phyloP scores from a whole-genome alignment of 2,888 invertebrate genomes.

The Malachius bipustulatus region DNA sequence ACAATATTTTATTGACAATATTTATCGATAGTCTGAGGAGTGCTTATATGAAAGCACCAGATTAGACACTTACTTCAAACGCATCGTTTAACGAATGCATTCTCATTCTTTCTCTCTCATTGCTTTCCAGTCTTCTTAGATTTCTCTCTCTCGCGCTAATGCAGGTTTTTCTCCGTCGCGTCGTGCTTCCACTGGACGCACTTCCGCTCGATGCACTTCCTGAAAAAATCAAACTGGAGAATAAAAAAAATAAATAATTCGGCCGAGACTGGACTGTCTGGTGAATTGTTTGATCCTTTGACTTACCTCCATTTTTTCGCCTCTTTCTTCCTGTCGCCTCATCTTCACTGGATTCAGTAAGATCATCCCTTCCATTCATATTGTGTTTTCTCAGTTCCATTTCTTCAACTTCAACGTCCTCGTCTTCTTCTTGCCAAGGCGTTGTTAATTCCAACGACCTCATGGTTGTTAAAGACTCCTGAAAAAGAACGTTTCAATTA shows the following conservation, averaged over 20 bases:
- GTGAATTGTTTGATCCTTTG: no score
- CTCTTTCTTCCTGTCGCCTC: slow-evolving; percentile 34
- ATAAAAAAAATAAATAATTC: slow-evolving; percentile 10
- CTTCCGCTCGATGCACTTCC: slow-evolving; percentile 37
- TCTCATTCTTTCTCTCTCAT: slow-evolving; percentile 65
- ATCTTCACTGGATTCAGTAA: slow-evolving; percentile 35
- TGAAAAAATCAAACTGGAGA: slow-evolving; percentile 20
- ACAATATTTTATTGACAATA: no score
- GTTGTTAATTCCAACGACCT: slow-evolving; percentile 35
- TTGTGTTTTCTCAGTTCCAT: slow-evolving; percentile 33
- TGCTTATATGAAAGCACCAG: background rate
- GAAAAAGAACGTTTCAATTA: no score
- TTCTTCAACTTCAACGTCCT: slow-evolving; percentile 38
- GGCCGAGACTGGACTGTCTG: background rate
- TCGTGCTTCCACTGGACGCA: slow-evolving; percentile 35
- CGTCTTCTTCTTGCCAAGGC: slow-evolving; percentile 37
- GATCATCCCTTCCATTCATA: slow-evolving; percentile 29
- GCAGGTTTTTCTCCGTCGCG: slow-evolving; percentile 44
- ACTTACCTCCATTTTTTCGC: slow-evolving; percentile 35
- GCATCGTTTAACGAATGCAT: slow-evolving; percentile 74
- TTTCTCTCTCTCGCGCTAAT: slow-evolving; percentile 58
- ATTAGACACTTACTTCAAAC: slow-evolving; percentile 49
- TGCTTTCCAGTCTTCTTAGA: slow-evolving; percentile 61
- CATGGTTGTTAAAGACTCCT: slow-evolving; percentile 21
- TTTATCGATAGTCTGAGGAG: no score